These are phyloP conservation scores for Agrotis puta DNA, from an alignment of 2,888 invertebrate genomes.

Conservation along the genomic window DNA sequence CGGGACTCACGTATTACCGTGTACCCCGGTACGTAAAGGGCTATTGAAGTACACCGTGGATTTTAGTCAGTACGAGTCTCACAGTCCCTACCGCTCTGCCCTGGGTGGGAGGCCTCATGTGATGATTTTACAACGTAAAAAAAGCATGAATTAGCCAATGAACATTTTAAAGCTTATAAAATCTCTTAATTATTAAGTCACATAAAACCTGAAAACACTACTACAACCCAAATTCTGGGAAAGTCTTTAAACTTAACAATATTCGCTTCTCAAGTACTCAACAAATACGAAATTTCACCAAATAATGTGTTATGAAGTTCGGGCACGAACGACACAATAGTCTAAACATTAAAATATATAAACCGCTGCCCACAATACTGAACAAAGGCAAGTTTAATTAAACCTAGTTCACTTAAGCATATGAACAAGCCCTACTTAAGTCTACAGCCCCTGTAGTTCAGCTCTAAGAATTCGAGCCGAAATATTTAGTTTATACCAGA, in stretches of 20 bases:
- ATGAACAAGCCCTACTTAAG: slow-evolving; percentile 30
- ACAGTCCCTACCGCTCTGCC: too few species aligned
- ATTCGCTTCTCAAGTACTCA: slow-evolving; percentile 21
- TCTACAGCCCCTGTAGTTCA: slow-evolving; percentile 11
- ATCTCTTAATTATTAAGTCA: too few species aligned
- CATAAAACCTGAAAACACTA: background rate
- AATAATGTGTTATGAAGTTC: slow-evolving; percentile 51
- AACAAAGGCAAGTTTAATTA: slow-evolving; percentile 66
- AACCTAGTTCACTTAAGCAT: slow-evolving; percentile 51
- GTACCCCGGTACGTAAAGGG: too few species aligned
- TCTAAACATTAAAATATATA: slow-evolving; percentile 63
- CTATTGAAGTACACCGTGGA: too few species aligned
- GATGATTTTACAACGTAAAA: too few species aligned
- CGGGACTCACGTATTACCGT: too few species aligned
- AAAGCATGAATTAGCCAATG: too few species aligned
- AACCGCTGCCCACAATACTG: slow-evolving; percentile 46
- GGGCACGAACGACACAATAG: slow-evolving; percentile 57
- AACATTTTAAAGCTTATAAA: too few species aligned
- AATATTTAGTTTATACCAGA: slow-evolving; percentile 1
- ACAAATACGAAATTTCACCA: slow-evolving; percentile 48
- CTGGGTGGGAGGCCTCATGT: too few species aligned
- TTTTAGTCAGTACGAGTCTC: too few species aligned
- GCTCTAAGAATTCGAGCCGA: slow-evolving; percentile 15
- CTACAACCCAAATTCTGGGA: background rate
- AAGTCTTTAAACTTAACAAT: background rate